These are phyloP conservation scores for Chaenodraco wilsoni DNA, from an alignment of 2,797 vertebrate genomes.

Conservation along the genomic window DNA sequence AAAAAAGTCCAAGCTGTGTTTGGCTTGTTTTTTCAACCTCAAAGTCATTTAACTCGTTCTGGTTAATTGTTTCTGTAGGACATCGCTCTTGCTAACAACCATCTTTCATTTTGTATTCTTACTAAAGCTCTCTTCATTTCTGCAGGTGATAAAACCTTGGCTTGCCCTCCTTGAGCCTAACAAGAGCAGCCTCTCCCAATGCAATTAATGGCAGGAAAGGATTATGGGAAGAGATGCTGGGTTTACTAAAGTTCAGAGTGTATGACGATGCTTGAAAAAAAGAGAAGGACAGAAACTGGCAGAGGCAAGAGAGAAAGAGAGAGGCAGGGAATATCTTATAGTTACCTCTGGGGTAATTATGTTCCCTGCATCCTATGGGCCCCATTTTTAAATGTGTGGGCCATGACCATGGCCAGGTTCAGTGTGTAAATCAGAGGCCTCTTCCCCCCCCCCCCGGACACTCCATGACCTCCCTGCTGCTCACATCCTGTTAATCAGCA, in stretches of 20 bases:
- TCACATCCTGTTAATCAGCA: conserved; percentile 60
- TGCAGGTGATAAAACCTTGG: conserved; percentile 11
- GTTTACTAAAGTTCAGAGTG: conserved; percentile 54
- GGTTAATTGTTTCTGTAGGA: background rate
- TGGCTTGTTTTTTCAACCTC: background rate
- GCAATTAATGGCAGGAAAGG: conserved; percentile 34
- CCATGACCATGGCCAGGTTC: conserved; percentile 39
- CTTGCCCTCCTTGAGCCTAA: conserved; percentile 23
- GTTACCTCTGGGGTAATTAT: conserved; percentile 65
- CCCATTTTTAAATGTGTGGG: conserved; percentile 49
- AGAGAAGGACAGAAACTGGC: conserved; percentile 7
- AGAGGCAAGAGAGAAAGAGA: conserved; percentile 19
- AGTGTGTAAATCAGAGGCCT: conserved; percentile 65
- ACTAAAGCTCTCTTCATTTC: background rate
- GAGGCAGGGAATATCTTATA: conserved; percentile 56
- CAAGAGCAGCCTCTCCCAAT: conserved; percentile 29
- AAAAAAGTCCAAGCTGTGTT: conserved; percentile 36
- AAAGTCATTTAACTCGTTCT: conserved; percentile 5
- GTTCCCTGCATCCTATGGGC: conserved; percentile 54
- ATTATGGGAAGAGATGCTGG: conserved; percentile 6
- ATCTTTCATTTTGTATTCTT: conserved; percentile 12
- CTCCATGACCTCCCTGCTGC: conserved; percentile 54
- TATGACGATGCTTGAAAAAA: conserved; percentile 28
- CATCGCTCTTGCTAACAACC: background rate
- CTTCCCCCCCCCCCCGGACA: conserved; percentile 40